Base-by-base conservation (phyloP, 2,797 vertebrate species). In the Sphenopsis melanotis region DNA sequence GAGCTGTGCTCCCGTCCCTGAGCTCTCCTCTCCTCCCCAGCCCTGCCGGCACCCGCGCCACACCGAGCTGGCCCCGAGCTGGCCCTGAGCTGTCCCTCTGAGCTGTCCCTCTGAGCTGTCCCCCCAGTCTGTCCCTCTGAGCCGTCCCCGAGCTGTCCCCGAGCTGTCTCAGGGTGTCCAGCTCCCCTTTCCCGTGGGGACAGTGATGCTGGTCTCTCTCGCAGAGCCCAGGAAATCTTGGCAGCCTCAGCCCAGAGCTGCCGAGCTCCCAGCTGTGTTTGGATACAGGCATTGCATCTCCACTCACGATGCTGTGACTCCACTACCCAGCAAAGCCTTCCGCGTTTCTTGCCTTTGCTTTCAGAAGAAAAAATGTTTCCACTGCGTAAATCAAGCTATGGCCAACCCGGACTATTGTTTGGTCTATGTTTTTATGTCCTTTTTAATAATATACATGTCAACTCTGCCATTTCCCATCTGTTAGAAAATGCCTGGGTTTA, bases 371-470 rank as follows among this genome's bases (percentile, higher is more conserved):
- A 91, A 89, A 83, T 56, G 60, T 92, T 93, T 91, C 89, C 80
- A 94, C 65, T 90, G 63, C 15, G 3, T 93, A 93, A 95, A 68
- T 78, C 57, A 78, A 81, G 64, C 68, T 46, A 12, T 24, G 66
- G 75, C 65, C 80, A 83, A n/a, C 21, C 11, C 34, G 1, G 49
- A 56, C 65, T 82, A 60, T 90, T 76, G 83, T 94, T 95, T 96
- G 92, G 63, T 87, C 89, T 89, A 13, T 71, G 71, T 52, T 95
- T 96, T 95, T 93, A 79, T 81, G 81, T 89, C 88, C 85, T 37
- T 88, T 91, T 78, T 86, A 56, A 56, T 88, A 60, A 53, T 95
- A 83, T 68, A 69, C 32, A 15, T 83, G 69, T 81, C 89, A 89
- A 68, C 77, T 91, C 71, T 95, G 64, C 86, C 83, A 84, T 13